Base-by-base conservation (phyloP, 2,888 invertebrate genomes). In the Psococerastis gibbosa region DNA sequence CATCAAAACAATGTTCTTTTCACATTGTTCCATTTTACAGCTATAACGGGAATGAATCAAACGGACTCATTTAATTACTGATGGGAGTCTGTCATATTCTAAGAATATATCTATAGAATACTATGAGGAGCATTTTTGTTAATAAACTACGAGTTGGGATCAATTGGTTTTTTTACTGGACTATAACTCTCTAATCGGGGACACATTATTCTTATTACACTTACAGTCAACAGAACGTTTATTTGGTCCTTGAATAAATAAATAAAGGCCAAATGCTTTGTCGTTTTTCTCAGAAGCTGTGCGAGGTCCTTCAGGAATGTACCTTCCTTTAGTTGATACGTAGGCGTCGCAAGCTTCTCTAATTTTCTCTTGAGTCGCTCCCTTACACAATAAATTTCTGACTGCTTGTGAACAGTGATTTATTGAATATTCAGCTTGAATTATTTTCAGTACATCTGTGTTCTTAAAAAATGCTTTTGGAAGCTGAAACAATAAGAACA, bases 331-430 rank as follows among this genome's bases (percentile, higher is more conserved):
- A 3, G 68, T 68, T 8, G 66, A 67, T 11, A 69, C 63, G 35
- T 66, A 64, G 42, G 68, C 66, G 22, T 65, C 65, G 15, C 57
- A 57, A 49, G 50, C 54, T 46, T 57, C 56, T 45, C 54, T 57
- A 46, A 68, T 68, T 57, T 68, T 67, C 54, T 68, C 68, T 52
- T 68, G 68, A 27, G 65, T 66, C 32, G 64, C 59, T 8, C 67
- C 66, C 51, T 66, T 59, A 1, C 68, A 68, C 27, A 69, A 56
- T 48, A 67, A 57, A 55, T 68, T 68, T 45, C 68, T 56, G 46
- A 66, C 66, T 34, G 61, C 59, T 22, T 64, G 55, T 6, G 67
- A 65, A 11, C 64, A 64, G 57, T 67, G 65, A 52, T 69, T 69
- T 27, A 69, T 68, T 47, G 67, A 66, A 22, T 67, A 66, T 50